Evolutionary conservation across 2,113 vertebrate species (phyloP).

Genomic region (Ptilonorhynchus violaceus): DNA sequence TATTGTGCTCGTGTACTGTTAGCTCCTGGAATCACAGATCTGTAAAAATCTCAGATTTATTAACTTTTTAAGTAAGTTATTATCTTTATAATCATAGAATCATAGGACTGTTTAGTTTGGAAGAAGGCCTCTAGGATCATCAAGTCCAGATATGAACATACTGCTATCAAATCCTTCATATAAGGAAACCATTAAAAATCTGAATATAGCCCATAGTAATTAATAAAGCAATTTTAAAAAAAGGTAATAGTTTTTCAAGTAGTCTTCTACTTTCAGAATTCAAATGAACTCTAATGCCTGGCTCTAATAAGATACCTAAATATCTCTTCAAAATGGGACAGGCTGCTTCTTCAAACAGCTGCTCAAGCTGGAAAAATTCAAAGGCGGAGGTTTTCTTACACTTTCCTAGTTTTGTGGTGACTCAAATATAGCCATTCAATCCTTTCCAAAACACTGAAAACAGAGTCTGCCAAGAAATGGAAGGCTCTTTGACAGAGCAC

Average conservation of each 20-base stretch:
- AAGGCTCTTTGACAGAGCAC: background rate
- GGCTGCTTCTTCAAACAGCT: background rate
- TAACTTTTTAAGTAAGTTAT: background rate
- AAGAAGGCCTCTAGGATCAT: background rate
- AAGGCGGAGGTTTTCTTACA: background rate
- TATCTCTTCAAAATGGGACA: background rate
- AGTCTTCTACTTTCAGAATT: background rate
- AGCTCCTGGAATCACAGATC: background rate
- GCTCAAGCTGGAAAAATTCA: background rate
- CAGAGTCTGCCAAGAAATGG: background rate
- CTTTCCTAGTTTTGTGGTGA: background rate
- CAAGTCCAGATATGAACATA: background rate
- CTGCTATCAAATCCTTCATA: background rate
- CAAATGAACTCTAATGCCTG: background rate
- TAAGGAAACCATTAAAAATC: background rate
- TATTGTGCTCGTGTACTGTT: background rate
- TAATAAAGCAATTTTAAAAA: background rate
- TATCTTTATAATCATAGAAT: background rate
- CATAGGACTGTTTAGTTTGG: background rate
- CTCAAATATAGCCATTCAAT: background rate
- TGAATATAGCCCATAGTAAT: background rate
- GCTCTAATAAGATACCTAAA: background rate
- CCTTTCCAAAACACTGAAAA: background rate
- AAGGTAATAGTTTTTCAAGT: background rate
- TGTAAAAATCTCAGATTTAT: background rate